These are phyloP conservation scores for Drosophila saltans DNA, from an alignment of 1,140 invertebrate species.

Conservation along the genomic window DNA sequence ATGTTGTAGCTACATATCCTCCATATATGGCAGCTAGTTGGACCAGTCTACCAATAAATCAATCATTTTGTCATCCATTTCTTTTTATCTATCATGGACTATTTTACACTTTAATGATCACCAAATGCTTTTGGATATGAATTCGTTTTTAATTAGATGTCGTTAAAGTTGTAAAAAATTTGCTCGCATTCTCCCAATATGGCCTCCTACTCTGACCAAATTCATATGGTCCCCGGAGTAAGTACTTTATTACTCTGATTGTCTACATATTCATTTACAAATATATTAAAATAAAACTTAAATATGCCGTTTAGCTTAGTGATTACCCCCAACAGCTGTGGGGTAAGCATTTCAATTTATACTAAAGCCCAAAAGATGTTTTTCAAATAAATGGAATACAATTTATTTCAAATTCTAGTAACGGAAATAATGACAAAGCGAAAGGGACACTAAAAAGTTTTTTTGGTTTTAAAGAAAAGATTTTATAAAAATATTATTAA, in stretches of 20 bases:
- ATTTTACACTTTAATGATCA: constrained; percentile 81
- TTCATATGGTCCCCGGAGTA: constrained; percentile 9
- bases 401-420: too few relatives aligned
- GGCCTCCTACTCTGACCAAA: constrained; percentile 32
- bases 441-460: too few relatives aligned
- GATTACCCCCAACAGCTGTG: too few relatives aligned
- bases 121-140: constrained; percentile 70
- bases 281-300: neutral
- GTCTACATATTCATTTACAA: constrained; percentile 17
- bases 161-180: constrained; percentile 78
- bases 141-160: constrained; percentile 79
- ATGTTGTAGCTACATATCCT: constrained; percentile 34
- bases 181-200: constrained; percentile 61
- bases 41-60: constrained; percentile 68
- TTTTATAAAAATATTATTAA: too few relatives aligned
- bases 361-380: too few relatives aligned
- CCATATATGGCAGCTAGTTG: constrained; percentile 44
- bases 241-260: constrained; percentile 17
- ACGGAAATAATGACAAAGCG: too few relatives aligned
- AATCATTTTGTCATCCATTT: constrained; percentile 64
- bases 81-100: constrained; percentile 38
- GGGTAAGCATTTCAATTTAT: too few relatives aligned
- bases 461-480: too few relatives aligned
- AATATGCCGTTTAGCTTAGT: too few relatives aligned
- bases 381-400: too few relatives aligned